Conservation (phyloP, 1,140 invertebrate species). For the Augochlora pura region DNA sequence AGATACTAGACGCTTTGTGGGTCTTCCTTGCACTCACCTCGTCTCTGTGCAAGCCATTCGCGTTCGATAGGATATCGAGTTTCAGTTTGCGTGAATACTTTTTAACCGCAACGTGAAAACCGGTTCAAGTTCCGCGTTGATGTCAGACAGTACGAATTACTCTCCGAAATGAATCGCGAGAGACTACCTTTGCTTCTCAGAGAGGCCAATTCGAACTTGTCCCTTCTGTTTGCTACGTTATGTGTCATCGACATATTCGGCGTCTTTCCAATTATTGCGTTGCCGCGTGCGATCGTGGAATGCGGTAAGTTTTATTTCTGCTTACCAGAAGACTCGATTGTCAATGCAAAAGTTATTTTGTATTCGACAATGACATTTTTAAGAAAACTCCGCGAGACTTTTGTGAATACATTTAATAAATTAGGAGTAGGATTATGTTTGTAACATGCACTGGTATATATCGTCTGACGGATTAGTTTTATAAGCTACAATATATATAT, state of each 20-base stretch:
- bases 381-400: background rate
- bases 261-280: constrained; percentile 88
- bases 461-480: background rate
- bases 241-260: constrained; percentile 91
- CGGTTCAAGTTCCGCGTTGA: constrained; percentile 60
- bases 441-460: background rate
- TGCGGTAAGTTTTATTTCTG: constrained; percentile 81
- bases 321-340: background rate
- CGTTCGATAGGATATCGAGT: constrained; percentile 71
- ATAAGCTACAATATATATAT: constrained; percentile 13
- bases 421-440: constrained; percentile 2
- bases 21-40: constrained; percentile 62
- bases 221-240: constrained; percentile 85
- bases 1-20: constrained; percentile 44
- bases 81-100: constrained; percentile 56
- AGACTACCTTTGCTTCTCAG: constrained; percentile 64
- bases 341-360: background rate
- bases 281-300: constrained; percentile 86
- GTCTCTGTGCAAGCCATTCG: constrained; percentile 42
- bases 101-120: constrained; percentile 55
- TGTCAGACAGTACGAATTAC: constrained; percentile 9
- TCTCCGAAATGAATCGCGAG: constrained; percentile 67
- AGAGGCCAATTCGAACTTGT: constrained; percentile 78
- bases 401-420: background rate
- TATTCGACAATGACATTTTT: background rate